Evolutionary conservation across 2,797 vertebrate species (phyloP), one percentile per base, ranked within the genome.

Genomic region (Myotis findleyi): DNA sequence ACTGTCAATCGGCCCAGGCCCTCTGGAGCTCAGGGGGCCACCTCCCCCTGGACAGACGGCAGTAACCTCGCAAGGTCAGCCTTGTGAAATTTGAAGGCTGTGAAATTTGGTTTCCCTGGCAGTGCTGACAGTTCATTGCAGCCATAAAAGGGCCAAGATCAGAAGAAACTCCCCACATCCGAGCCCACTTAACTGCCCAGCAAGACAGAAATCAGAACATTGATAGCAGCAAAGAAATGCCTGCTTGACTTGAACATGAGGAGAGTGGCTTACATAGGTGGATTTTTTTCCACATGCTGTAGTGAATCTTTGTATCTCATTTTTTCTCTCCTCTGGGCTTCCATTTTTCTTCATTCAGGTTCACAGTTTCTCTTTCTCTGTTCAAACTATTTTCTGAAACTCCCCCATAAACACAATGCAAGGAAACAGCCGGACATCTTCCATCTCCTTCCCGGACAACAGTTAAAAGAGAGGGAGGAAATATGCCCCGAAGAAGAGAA

Each of bases 51-150:
- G 89, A 90, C 66, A 82, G 81, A 69, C 3, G 0, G 36, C 23
- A 16, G 33, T 85, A 75, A 93, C 76, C 53, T 87, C 20, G 25
- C 27, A 85, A 88, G 94, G 81, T 95, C 95, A 96, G 51, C 33
- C 47, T 79, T 85, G 64, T 51, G 49, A 62, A 76, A 94, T 68
- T n/a, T n/a, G 51, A 92, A 93, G 59, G 81, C 13, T 62, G 27
- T 14, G 59, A 62, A 62, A 44, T 77, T 64, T 8, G 25, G 33
- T 49, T 81, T 93, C 30, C 64, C 44, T 88, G 81, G 73, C 84
- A 90, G 17, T 44, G 84, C 89, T 90, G 76, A 81, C 2, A 47
- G 81, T 81, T 89, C 96, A 87, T 10, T 76, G 80, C 25, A 21
- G 33, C 57, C 69, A 82, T 81, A 44, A 91, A 89, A 84, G 49